Evolutionary conservation across 2,888 invertebrate genomes (phyloP).

Genomic region (Caenorhabditis macrosperma): DNA sequence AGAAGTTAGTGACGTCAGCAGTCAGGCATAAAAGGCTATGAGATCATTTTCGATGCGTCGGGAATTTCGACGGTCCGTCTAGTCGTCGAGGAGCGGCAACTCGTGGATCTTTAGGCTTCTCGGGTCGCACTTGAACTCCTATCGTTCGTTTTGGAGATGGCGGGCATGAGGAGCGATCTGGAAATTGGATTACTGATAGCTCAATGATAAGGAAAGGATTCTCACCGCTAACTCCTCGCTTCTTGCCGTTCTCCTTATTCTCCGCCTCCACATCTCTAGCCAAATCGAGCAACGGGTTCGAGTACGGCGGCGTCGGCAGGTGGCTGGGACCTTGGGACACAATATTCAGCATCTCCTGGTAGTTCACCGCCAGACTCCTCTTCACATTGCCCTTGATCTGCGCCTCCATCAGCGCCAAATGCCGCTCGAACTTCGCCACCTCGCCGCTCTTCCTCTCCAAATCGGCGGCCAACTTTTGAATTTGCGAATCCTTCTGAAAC

Average conservation of each 20-base stretch:
- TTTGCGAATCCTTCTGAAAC: conserved; percentile 4
- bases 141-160: conserved; percentile 43
- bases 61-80: too few relatives aligned
- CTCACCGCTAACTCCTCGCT: not conserved
- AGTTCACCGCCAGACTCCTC: conserved; percentile 39
- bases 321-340: conserved; percentile 13
- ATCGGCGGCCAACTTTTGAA: not conserved
- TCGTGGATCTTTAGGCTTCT: not conserved
- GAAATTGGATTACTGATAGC: not conserved
- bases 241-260: conserved; percentile 17
- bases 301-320: conserved; percentile 10
- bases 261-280: not conserved
- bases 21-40: too few relatives aligned
- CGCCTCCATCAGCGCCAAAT: conserved; percentile 34
- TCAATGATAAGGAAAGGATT: too few relatives aligned
- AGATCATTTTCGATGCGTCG: not conserved
- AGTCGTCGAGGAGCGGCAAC: too few relatives aligned
- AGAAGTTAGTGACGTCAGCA: conserved; percentile 3
- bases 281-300: conserved; percentile 16
- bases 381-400: conserved; percentile 50
- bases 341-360: conserved; percentile 40
- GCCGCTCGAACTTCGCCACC: conserved; percentile 1
- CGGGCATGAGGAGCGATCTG: conserved; percentile 7
- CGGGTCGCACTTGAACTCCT: conserved; percentile 25
- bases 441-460: not conserved